Percentiles rank a stretch among this genome's conserved stretches.
Evolutionary conservation across 2,113 vertebrate species (phyloP).

Genomic region (Varanus salvator): DNA sequence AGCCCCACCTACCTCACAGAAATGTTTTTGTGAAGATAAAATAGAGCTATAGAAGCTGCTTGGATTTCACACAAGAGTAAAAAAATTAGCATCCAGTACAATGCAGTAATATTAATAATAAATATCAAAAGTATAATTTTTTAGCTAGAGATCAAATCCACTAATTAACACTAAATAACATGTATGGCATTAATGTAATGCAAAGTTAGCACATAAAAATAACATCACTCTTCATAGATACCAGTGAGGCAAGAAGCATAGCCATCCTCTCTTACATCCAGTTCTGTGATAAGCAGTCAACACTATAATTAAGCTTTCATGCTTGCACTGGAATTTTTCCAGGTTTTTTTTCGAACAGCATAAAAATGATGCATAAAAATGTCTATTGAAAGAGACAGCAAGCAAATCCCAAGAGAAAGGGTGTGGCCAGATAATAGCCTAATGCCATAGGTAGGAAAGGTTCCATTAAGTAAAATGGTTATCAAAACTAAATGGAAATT

Average conservation of each 20-base stretch:
- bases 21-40: too few relatives aligned
- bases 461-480: neutral
- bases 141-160: neutral
- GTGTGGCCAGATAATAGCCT: neutral
- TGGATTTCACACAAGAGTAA: too few relatives aligned
- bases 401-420: neutral
- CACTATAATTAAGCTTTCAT: slow-evolving; percentile 9
- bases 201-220: neutral
- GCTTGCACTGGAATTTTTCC: neutral
- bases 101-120: too few relatives aligned
- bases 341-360: neutral
- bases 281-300: slow-evolving; percentile 7
- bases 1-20: too few relatives aligned
- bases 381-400: neutral
- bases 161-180: slow-evolving; percentile 3
- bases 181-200: neutral
- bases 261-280: neutral
- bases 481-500: neutral
- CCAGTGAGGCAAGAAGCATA: neutral
- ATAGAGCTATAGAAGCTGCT: too few relatives aligned
- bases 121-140: neutral
- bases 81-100: too few relatives aligned
- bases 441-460: slow-evolving; percentile 3
- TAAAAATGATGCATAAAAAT: neutral
- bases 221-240: neutral